Evolutionary conservation across 2,888 invertebrate species (phyloP).

Genomic region (Apamea crenata): DNA sequence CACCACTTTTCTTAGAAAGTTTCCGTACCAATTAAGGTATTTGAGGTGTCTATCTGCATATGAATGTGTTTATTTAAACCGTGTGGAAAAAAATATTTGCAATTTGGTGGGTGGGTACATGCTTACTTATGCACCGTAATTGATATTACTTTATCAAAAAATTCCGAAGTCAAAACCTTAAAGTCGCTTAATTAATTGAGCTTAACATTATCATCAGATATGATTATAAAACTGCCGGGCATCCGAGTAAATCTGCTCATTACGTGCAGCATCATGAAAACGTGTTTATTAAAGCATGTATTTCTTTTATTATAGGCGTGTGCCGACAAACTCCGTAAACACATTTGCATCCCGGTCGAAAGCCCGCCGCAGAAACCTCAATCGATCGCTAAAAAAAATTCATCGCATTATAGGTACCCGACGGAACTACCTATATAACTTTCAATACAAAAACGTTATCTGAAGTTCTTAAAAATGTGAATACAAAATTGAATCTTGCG

Average conservation of each 20-base stretch:
- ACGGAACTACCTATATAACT: conserved; percentile 84
- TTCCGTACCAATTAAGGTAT: conserved; percentile 48
- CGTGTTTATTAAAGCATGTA: conserved; percentile 80
- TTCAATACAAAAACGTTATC: conserved; percentile 64
- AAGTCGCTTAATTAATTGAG: conserved; percentile 55
- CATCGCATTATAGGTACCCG: conserved; percentile 86
- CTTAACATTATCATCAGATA: conserved; percentile 61
- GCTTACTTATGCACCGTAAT: conserved; percentile 6
- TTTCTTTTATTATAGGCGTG: conserved; percentile 84
- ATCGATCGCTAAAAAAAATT: conserved; percentile 89
- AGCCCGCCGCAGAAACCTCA: conserved; percentile 87
- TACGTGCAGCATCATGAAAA: conserved; percentile 73
- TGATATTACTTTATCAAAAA: conserved; percentile 32
- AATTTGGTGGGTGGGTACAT: not conserved
- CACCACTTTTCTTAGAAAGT: conserved; percentile 61
- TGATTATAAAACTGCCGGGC: conserved; percentile 67
- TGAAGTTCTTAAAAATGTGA: conserved; percentile 57
- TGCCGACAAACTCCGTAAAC: conserved; percentile 85
- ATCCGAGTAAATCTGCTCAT: conserved; percentile 72
- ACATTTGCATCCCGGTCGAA: conserved; percentile 88
- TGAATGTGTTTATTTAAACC: conserved; percentile 33
- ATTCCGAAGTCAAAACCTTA: conserved; percentile 12
- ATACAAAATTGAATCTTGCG: conserved; percentile 70
- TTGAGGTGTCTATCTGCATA: conserved; percentile 37
- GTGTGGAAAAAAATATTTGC: conserved; percentile 12